A percentile compares a stretch with the other conserved stretches of the same genome.
Conservation (phyloP, 2,888 invertebrate genomes). For the Luffia ferchaultella region DNA sequence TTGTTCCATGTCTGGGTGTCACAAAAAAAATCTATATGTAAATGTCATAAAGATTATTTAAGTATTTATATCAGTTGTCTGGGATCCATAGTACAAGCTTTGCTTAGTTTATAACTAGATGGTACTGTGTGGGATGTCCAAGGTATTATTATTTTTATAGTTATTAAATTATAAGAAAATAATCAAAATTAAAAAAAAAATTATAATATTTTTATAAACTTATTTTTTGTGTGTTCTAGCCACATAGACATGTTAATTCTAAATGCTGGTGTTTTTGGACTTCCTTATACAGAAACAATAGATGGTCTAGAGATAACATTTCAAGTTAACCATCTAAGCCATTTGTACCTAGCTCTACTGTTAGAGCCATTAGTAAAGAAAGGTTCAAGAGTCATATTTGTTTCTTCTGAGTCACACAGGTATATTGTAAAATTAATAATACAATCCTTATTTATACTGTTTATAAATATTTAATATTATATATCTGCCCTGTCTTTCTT, state of each 20-base stretch:
- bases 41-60: too few relatives aligned
- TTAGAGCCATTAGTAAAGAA: constrained; percentile 73
- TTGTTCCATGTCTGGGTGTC: too few relatives aligned
- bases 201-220: neutral
- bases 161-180: too few relatives aligned
- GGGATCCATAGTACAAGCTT: too few relatives aligned
- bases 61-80: too few relatives aligned
- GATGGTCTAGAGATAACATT: constrained; percentile 82
- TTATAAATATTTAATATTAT: too few relatives aligned
- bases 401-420: constrained; percentile 92
- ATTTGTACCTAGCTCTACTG: constrained; percentile 80
- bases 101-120: too few relatives aligned
- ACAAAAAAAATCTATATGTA: too few relatives aligned
- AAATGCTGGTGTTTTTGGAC: constrained; percentile 84
- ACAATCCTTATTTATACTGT: constrained; percentile 6
- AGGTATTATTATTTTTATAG: too few relatives aligned
- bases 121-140: too few relatives aligned
- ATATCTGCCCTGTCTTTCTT: too few relatives aligned
- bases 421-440: constrained; percentile 27
- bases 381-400: constrained; percentile 79
- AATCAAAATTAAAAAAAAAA: neutral
- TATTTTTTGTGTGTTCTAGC: constrained; percentile 45
- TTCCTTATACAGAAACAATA: constrained; percentile 74
- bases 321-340: constrained; percentile 89
- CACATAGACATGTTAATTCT: constrained; percentile 77